Conservation (phyloP, 1,140 invertebrate species). For the Lordiphosa collinella region DNA sequence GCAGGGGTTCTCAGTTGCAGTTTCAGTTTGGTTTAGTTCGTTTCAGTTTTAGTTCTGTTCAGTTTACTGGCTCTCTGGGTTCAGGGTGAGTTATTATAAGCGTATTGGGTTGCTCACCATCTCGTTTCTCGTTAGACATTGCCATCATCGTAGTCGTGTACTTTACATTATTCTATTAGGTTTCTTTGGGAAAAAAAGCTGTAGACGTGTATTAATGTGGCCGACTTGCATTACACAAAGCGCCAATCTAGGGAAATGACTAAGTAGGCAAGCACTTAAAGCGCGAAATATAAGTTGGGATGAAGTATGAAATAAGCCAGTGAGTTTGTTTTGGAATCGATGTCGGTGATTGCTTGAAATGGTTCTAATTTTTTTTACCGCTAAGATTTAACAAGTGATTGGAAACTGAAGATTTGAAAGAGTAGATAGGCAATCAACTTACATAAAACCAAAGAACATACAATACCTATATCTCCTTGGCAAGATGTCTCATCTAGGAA, state of each 20-base stretch:
- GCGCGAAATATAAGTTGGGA: no score
- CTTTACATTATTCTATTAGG: constrained; percentile 77
- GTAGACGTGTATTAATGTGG: constrained; percentile 65
- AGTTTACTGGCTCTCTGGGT: constrained; percentile 55
- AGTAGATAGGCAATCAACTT: no score
- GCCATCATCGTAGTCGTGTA: constrained; percentile 42
- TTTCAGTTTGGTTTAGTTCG: constrained; percentile 51
- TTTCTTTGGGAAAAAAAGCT: constrained; percentile 55
- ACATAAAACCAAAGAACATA: no score
- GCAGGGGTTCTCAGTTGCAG: constrained; percentile 48
- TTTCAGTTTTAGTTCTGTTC: constrained; percentile 63
- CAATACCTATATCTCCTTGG: no score
- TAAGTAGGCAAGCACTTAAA: no score
- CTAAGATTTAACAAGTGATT: no score
- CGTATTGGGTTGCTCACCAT: constrained; percentile 66
- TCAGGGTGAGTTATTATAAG: constrained; percentile 77
- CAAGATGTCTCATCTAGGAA: no score
- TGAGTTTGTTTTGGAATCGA: neutral
- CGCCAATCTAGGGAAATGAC: constrained; percentile 12
- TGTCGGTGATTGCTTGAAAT: no score
- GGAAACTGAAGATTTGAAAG: no score
- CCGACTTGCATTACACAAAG: constrained; percentile 45
- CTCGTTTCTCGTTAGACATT: constrained; percentile 48
- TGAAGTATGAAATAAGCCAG: neutral
- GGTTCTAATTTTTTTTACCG: no score